Conservation (phyloP, 2,888 invertebrate species). For the Didymodactylos carnosus region DNA sequence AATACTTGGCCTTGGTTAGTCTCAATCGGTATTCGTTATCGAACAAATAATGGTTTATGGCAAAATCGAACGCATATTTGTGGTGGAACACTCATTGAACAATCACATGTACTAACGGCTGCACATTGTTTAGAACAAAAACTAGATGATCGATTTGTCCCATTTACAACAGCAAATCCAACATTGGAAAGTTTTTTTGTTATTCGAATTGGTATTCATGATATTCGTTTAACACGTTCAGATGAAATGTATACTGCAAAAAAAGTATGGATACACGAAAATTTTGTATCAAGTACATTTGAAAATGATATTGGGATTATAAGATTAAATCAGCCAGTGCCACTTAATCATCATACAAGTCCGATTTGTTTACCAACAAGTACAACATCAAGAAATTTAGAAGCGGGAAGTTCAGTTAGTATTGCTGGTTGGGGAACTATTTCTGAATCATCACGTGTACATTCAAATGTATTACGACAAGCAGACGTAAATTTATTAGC, state of each 20-base stretch:
- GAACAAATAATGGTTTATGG: neutral
- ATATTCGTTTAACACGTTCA: neutral
- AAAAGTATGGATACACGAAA: neutral
- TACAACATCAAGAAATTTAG: too few species aligned
- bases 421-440: slow-evolving; percentile 8
- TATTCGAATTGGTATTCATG: slow-evolving; percentile 1
- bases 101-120: slow-evolving; percentile 1
- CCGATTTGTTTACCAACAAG: neutral
- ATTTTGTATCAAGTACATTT: neutral
- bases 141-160: neutral
- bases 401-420: neutral
- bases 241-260: neutral
- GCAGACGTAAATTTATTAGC: neutral
- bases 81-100: slow-evolving; percentile 4
- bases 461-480: neutral
- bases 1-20: neutral
- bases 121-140: slow-evolving; percentile 5
- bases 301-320: slow-evolving; percentile 8
- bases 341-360: neutral
- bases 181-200: neutral
- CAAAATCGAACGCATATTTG: neutral
- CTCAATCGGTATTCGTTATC: neutral
- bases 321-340: neutral
- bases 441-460: neutral
- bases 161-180: neutral